phyloP scores from a whole-genome alignment of 2,797 vertebrate species.

The Triplophysa bombifrons region DNA sequence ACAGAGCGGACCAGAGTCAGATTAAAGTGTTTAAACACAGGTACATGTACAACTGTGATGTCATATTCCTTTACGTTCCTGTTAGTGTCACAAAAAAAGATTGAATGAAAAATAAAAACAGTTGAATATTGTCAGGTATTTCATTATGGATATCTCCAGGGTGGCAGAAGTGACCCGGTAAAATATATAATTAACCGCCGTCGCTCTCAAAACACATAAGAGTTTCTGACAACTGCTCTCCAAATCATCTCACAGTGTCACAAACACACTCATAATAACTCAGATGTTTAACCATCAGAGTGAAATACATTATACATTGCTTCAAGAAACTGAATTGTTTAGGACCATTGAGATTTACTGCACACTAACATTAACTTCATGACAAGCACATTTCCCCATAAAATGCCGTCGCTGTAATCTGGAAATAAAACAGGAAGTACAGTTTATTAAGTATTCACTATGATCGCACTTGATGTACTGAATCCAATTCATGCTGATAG shows the following conservation, averaged over 20 bases:
- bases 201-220: background rate
- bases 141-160: background rate
- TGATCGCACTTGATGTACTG: background rate
- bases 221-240: background rate
- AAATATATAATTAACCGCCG: too few species aligned
- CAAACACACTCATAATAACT: background rate
- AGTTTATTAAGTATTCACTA: background rate
- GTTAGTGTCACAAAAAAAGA: background rate
- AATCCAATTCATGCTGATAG: background rate
- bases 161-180: background rate
- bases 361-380: background rate
- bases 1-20: slow-evolving; percentile 57
- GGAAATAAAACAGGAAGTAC: background rate
- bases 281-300: background rate
- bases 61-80: slow-evolving; percentile 7
- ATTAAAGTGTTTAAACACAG: slow-evolving; percentile 34
- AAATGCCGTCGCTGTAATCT: background rate
- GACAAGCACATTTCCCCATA: background rate
- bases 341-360: background rate
- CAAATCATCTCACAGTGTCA: background rate
- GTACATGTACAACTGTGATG: slow-evolving; percentile 28
- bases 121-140: slow-evolving; percentile 3
- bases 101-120: background rate
- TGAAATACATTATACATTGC: background rate
- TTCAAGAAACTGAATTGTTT: background rate